phyloP scores from a whole-genome alignment of 1,140 invertebrate species.

The Drosophila bocki region DNA sequence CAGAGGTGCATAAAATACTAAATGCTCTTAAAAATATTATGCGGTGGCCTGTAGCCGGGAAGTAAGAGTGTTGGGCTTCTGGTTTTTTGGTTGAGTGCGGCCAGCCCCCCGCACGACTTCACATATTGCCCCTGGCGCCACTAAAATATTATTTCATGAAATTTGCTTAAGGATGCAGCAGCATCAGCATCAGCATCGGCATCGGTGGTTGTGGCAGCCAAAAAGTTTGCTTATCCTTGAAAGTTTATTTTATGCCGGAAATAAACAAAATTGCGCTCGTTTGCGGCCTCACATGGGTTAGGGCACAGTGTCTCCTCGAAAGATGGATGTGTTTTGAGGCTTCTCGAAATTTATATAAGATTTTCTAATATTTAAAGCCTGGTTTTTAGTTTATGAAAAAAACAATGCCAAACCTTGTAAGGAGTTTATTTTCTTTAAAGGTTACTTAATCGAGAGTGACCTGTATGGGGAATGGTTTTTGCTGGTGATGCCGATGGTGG shows the following conservation, averaged over 20 bases:
- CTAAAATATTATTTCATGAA: constrained; percentile 84
- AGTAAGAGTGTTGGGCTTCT: constrained; percentile 18
- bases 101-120: constrained; percentile 49
- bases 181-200: constrained; percentile 53
- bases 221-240: constrained; percentile 83
- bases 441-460: not conserved
- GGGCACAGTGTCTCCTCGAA: not conserved
- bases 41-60: constrained; percentile 25
- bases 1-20: constrained; percentile 70
- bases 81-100: constrained; percentile 45
- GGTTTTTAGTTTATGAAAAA: no score
- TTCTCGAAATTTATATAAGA: not conserved
- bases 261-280: constrained; percentile 80
- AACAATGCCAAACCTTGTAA: not conserved
- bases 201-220: constrained; percentile 51
- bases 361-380: not conserved
- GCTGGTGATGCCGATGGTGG: constrained; percentile 28
- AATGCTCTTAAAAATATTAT: constrained; percentile 73
- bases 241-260: constrained; percentile 83
- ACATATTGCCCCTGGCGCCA: constrained; percentile 77
- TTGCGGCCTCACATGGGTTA: constrained; percentile 38
- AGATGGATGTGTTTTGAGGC: not conserved
- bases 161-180: constrained; percentile 80
- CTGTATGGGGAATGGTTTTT: constrained; percentile 5
- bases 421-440: not conserved